phyloP scores from a whole-genome alignment of 2,888 invertebrate species.

The Plebejus melissa region DNA sequence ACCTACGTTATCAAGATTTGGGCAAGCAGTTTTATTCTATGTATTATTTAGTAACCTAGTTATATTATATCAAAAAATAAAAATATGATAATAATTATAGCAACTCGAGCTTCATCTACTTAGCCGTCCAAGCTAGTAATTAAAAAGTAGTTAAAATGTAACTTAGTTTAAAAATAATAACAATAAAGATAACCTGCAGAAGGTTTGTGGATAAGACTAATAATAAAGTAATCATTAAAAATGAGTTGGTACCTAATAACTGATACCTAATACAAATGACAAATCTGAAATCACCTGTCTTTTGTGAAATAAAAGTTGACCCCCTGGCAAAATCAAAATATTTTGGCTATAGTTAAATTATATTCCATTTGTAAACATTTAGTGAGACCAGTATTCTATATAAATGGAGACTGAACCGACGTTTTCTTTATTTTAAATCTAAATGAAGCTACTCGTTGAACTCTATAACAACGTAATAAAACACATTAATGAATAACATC shows the following conservation, averaged over 20 bases:
- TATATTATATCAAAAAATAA: not conserved
- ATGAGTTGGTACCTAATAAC: not conserved
- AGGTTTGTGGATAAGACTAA: not conserved
- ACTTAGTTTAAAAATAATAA: not conserved
- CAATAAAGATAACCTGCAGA: not conserved
- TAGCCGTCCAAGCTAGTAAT: not conserved
- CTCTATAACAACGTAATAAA: constrained; percentile 13
- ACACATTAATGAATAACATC: constrained; percentile 6
- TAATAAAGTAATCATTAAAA: not conserved
- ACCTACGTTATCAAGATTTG: not conserved
- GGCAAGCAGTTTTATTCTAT: not conserved
- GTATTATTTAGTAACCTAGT: not conserved
- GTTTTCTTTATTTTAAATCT: constrained; percentile 5
- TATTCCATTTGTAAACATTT: not conserved
- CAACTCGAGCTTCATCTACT: not conserved
- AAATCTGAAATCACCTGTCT: not conserved
- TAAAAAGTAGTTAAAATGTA: not conserved
- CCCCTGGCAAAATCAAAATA: not conserved
- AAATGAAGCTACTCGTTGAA: constrained; percentile 10
- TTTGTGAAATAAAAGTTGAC: not conserved
- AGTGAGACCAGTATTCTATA: not conserved
- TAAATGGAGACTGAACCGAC: not conserved
- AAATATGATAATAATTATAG: not conserved
- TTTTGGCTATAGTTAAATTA: not conserved
- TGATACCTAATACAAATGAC: too few species aligned